Conservation (phyloP, 2,888 invertebrate genomes). For the Habroteleia sp. region DNA sequence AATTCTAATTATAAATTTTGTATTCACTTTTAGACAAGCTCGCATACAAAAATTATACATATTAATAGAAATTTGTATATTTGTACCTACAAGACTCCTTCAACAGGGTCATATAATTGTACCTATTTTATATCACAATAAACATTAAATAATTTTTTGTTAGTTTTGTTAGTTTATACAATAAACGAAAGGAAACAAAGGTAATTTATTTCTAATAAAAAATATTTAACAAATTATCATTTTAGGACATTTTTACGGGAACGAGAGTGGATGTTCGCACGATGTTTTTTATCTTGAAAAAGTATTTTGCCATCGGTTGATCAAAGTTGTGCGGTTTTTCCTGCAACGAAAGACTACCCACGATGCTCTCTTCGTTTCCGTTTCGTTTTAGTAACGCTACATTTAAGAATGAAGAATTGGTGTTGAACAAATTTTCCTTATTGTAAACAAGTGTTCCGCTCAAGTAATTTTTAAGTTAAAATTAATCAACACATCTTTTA, state of each 20-base stretch:
- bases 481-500: conserved; percentile 24
- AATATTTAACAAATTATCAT: conserved; percentile 1
- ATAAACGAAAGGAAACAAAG: no score
- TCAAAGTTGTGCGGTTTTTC: conserved; percentile 10
- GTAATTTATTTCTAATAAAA: conserved; percentile 1
- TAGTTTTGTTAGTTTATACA: no score
- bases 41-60: no score
- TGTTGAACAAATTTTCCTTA: conserved; percentile 33
- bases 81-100: no score
- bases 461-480: conserved; percentile 20
- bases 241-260: conserved; percentile 5
- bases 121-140: no score
- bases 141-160: no score
- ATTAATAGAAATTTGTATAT: no score
- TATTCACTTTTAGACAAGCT: no score
- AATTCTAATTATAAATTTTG: no score
- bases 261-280: no score
- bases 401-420: conserved; percentile 38
- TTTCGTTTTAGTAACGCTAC: conserved; percentile 13
- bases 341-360: background rate
- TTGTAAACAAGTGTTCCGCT: conserved; percentile 13
- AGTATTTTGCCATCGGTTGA: background rate
- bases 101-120: no score
- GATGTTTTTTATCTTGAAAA: no score
- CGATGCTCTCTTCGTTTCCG: conserved; percentile 15